Percentiles rank a stretch among this genome's conserved stretches.
Evolutionary conservation across 2,113 vertebrate genomes (phyloP).

Genomic region (Abramis brama): DNA sequence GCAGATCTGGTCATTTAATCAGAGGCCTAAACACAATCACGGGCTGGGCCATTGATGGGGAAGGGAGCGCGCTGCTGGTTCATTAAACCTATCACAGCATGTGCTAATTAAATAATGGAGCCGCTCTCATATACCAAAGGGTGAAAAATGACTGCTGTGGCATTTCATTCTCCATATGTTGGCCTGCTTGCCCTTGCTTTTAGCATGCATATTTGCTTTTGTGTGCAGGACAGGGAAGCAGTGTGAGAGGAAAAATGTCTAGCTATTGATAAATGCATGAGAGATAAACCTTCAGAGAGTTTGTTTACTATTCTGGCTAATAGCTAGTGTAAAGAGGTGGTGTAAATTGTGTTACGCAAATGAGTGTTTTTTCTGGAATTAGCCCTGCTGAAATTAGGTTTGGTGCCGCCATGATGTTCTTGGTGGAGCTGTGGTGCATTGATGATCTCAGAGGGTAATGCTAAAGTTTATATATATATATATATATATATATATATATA

Average conservation of each 20-base stretch:
- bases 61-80: conserved; percentile 43
- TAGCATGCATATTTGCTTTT: not conserved
- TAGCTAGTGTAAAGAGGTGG: not conserved
- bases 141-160: conserved; percentile 55
- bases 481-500: not conserved
- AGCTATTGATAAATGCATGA: not conserved
- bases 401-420: not conserved
- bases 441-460: not conserved
- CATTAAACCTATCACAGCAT: conserved; percentile 59
- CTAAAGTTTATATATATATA: not conserved
- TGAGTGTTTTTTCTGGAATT: not conserved
- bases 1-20: conserved; percentile 53
- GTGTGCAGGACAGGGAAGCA: not conserved
- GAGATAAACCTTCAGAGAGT: not conserved
- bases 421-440: not conserved
- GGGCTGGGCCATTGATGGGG: conserved; percentile 20
- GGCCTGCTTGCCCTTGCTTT: not conserved
- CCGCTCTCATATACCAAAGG: conserved; percentile 46
- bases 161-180: conserved; percentile 50
- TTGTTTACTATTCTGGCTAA: not conserved
- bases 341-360: not conserved
- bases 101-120: conserved; percentile 60
- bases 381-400: not conserved
- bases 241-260: not conserved
- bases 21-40: conserved; percentile 31